A percentile compares a stretch with the other conserved stretches of the same genome.
Conservation (phyloP, 2,888 invertebrate species). For the Dorcus hopei region DNA sequence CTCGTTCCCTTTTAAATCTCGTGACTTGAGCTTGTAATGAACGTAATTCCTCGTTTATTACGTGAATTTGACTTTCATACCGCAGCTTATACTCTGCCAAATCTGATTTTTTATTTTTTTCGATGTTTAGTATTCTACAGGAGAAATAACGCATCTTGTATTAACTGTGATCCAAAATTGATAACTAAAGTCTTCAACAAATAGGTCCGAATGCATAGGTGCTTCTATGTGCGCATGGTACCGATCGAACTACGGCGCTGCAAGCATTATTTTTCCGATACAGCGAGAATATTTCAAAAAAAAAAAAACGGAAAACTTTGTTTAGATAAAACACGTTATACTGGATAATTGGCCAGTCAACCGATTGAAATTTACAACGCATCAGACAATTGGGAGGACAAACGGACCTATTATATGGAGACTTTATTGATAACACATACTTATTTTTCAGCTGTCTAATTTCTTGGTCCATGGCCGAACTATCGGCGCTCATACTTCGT, state of each 20-base stretch:
- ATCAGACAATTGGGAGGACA: too few species aligned
- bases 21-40: constrained; percentile 76
- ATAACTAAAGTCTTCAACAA: too few species aligned
- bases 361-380: too few species aligned
- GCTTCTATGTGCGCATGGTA: too few species aligned
- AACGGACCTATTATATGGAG: too few species aligned
- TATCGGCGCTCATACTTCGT: constrained; percentile 72
- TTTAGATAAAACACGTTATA: too few species aligned
- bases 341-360: too few species aligned
- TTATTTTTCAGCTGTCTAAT: constrained; percentile 65
- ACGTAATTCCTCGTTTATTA: constrained; percentile 78
- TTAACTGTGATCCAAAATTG: not conserved
- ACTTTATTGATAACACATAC: constrained; percentile 36
- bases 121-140: constrained; percentile 54
- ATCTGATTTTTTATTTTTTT: constrained; percentile 74
- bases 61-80: constrained; percentile 79
- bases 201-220: too few species aligned
- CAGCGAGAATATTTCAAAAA: too few species aligned
- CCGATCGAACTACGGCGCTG: too few species aligned
- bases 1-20: constrained; percentile 82
- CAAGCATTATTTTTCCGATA: too few species aligned
- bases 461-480: constrained; percentile 72
- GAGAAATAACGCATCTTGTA: not conserved
- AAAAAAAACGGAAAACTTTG: too few species aligned
- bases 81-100: constrained; percentile 76